Base-by-base conservation (phyloP, 2,797 vertebrate genomes). In the Xiphophorus birchmanni region DNA sequence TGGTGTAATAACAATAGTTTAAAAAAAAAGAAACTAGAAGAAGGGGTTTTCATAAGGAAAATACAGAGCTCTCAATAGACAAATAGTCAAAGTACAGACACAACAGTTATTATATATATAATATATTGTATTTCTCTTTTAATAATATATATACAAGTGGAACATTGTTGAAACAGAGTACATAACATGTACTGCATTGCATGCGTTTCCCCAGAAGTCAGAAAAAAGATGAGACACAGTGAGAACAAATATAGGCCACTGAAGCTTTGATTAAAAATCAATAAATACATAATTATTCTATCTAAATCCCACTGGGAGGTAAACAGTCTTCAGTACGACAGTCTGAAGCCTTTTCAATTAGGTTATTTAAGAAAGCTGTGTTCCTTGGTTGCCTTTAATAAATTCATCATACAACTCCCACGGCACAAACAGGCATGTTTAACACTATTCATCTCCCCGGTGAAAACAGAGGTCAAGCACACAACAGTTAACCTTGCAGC, bases 221-320 rank as follows among this genome's bases (percentile, higher is more conserved):
- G 18, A 74, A 54, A 40, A 84, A 81, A 82, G 42, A 86, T 86
- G 58, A 83, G 10, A 77, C n/a, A 74, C 50, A 52, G 23, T 69
- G 48, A 85, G 45, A 45, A 72, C 67, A 72, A 72, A 72, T 60
- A 58, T 77, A 86, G 82, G 60, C 18, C 81, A 78, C 77, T 65
- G 29, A 75, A 80, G 74, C 52, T 75, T 77, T 84, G 35, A 83
- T 79, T 79, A 77, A 73, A 83, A 88, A 93, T 92, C 88, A 80
- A 91, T 92, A 88, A 88, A 86, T 75, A 84, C 82, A 84, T 72
- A 79, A 32, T 78, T 82, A 77, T 78, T 76, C 45, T 2, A 71
- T 69, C 69, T 35, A 58, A 83, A 76, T 45, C 72, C 74, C 58
- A 77, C 6, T 77, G 81, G 76, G 83, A 88, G 73, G 67, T 58